A percentile compares a stretch with the other conserved stretches of the same genome.
phyloP scores from a whole-genome alignment of 2,113 vertebrate species.

The Notarius lentiginosus region DNA sequence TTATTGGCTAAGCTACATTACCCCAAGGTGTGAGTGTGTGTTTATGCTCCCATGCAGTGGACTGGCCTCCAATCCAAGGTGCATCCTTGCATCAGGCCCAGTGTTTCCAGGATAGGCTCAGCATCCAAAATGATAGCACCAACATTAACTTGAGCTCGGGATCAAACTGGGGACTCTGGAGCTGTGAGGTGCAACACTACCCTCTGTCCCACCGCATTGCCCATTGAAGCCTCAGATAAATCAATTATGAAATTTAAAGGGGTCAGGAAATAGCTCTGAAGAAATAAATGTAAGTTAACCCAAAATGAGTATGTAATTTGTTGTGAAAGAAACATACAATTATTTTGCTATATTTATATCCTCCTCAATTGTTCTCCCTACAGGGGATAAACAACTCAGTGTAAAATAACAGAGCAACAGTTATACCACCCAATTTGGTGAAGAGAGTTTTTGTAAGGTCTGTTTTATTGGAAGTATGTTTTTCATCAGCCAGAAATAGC shows the following conservation, averaged over 20 bases:
- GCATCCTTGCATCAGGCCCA: background rate
- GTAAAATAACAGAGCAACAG: background rate
- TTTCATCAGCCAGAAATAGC: background rate
- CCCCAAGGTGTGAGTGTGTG: background rate
- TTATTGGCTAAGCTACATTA: background rate
- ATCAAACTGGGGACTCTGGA: background rate
- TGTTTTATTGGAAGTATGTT: background rate
- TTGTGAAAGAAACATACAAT: background rate
- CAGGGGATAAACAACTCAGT: background rate
- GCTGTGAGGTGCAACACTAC: background rate
- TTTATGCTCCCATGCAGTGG: background rate
- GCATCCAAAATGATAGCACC: background rate
- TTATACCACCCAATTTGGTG: background rate
- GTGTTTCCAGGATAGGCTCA: background rate
- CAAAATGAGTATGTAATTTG: background rate
- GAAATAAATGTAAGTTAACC: background rate
- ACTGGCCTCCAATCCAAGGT: background rate
- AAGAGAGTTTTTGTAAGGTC: background rate
- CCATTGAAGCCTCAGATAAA: background rate
- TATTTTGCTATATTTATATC: slow-evolving; percentile 1
- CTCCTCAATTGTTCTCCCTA: background rate
- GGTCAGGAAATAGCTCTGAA: background rate
- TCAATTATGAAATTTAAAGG: background rate
- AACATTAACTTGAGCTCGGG: background rate
- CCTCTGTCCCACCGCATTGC: background rate